phyloP scores from a whole-genome alignment of 2,888 invertebrate species.

The Troglohyphantes excavatus region DNA sequence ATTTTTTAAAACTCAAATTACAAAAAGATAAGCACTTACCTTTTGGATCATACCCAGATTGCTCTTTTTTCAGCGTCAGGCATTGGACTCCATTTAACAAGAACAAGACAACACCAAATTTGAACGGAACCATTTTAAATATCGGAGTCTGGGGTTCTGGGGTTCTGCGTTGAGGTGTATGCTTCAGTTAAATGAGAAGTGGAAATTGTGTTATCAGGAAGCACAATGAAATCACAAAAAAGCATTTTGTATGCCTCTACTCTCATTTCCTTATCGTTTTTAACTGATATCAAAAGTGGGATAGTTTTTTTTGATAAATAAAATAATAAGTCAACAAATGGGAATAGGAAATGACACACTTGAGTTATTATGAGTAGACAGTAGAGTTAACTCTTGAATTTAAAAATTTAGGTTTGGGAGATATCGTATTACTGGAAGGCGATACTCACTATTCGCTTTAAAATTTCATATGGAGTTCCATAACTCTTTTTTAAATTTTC shows the following conservation, averaged over 20 bases:
- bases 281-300: conserved; percentile 49
- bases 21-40: background rate
- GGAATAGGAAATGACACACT: too few relatives aligned
- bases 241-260: conserved; percentile 20
- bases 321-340: too few relatives aligned
- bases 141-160: background rate
- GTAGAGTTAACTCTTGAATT: too few relatives aligned
- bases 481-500: too few relatives aligned
- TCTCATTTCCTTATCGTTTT: conserved; percentile 33
- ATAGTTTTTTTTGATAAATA: background rate
- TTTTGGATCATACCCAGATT: background rate
- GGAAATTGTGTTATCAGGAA: conserved; percentile 28
- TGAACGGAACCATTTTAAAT: conserved; percentile 5
- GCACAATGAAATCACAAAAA: background rate
- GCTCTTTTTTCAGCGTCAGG: conserved; percentile 18
- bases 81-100: background rate
- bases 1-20: too few relatives aligned
- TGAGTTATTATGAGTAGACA: too few relatives aligned
- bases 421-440: too few relatives aligned
- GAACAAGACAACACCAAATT: conserved; percentile 2
- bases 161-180: too few relatives aligned
- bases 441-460: too few relatives aligned
- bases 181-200: conserved; percentile 9
- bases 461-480: too few relatives aligned
- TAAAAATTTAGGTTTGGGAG: too few relatives aligned